A percentile compares a stretch with the other conserved stretches of the same genome.
Evolutionary conservation across 2,888 invertebrate species (phyloP).

Genomic region (Ectemnius continuus): DNA sequence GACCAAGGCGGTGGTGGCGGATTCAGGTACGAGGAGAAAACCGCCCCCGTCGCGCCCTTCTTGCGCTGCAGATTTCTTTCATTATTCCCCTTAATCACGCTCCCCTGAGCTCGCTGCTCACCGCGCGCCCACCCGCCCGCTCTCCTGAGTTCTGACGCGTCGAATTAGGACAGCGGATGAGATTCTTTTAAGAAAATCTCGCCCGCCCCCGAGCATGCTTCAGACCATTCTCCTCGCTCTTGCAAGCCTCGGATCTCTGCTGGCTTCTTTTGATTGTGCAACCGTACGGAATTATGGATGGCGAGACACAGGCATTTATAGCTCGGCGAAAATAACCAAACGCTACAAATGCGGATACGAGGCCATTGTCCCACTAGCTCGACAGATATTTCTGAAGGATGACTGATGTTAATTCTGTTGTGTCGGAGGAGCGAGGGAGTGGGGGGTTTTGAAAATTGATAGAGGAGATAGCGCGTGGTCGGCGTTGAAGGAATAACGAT

Average conservation of each 20-base stretch:
- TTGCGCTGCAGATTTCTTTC: conserved; percentile 63
- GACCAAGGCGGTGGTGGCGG: conserved; percentile 48
- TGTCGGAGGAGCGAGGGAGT: too few species aligned
- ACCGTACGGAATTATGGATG: too few species aligned
- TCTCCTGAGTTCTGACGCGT: conserved; percentile 41
- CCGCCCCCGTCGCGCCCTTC: conserved; percentile 30
- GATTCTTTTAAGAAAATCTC: conserved; percentile 44
- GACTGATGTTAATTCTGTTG: too few species aligned
- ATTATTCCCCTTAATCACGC: conserved; percentile 60
- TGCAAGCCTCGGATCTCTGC: too few species aligned
- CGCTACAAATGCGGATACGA: too few species aligned
- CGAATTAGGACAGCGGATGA: conserved; percentile 44
- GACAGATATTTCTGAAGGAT: too few species aligned
- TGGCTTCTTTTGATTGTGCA: too few species aligned
- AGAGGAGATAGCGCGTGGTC: conserved; percentile 28
- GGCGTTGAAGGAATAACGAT: conserved; percentile 53
- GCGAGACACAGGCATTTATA: too few species aligned
- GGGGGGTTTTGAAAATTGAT: neutral
- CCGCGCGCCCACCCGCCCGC: conserved; percentile 4
- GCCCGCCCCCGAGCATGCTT: neutral
- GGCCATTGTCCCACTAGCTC: too few species aligned
- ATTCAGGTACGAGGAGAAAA: conserved; percentile 35
- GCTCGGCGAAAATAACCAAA: too few species aligned
- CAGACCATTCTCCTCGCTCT: too few species aligned
- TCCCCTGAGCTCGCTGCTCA: conserved; percentile 45